phyloP scores from a whole-genome alignment of 2,888 invertebrate genomes.

The Ectropis crepuscularia region DNA sequence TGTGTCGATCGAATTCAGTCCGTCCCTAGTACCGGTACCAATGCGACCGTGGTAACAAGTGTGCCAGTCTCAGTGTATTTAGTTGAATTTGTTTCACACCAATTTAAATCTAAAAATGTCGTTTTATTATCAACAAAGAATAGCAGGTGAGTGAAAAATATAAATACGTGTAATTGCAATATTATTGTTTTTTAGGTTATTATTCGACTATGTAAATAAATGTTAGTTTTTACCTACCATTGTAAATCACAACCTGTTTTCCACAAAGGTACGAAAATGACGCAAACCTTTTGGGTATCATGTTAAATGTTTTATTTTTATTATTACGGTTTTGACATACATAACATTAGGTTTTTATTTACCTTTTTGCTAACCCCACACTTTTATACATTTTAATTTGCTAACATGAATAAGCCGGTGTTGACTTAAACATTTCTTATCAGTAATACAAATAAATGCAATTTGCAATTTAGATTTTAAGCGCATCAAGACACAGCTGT shows the following conservation, averaged over 20 bases:
- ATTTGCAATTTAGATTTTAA: neutral
- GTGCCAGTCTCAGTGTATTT: slow-evolving; percentile 25
- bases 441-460: neutral
- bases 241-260: no score
- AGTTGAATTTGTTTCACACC: slow-evolving; percentile 29
- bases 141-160: slow-evolving; percentile 61
- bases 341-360: no score
- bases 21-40: slow-evolving; percentile 44
- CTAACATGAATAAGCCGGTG: neutral
- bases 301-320: no score
- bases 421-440: neutral
- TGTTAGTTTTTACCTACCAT: no score
- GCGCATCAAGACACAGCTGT: slow-evolving; percentile 42
- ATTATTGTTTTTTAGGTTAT: slow-evolving; percentile 4
- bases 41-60: slow-evolving; percentile 28
- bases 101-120: slow-evolving; percentile 56
- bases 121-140: slow-evolving; percentile 63
- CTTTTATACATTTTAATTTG: no score
- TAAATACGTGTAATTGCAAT: neutral
- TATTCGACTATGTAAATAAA: no score
- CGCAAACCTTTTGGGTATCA: no score
- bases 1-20: neutral
- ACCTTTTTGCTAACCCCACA: no score
- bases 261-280: no score
- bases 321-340: no score